Conservation (phyloP, 2,113 vertebrate species). For the Rhinolophus ferrumequinum region DNA sequence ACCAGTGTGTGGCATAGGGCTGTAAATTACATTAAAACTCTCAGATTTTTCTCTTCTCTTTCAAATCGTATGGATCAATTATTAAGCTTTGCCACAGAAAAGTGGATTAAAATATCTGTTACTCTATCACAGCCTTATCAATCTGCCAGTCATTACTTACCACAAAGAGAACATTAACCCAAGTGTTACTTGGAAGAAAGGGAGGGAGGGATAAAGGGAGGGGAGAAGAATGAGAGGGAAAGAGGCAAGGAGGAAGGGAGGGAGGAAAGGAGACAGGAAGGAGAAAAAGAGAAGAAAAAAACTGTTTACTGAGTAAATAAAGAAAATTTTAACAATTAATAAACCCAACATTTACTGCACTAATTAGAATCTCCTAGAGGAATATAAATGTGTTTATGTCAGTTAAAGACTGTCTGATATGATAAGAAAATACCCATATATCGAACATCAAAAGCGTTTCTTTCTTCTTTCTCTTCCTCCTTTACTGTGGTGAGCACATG, state of each 20-base stretch:
- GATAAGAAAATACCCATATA: constrained; percentile 84
- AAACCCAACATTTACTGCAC: constrained; percentile 83
- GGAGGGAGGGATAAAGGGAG: background rate
- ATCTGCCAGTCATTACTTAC: constrained; percentile 73
- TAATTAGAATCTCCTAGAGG: constrained; percentile 86
- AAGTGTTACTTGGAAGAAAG: constrained; percentile 70
- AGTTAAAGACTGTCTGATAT: constrained; percentile 82
- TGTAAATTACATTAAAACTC: constrained; percentile 81
- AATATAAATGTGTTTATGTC: constrained; percentile 79
- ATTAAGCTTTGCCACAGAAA: constrained; percentile 73
- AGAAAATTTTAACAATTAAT: constrained; percentile 84
- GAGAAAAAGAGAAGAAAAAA: background rate
- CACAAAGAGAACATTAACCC: constrained; percentile 76
- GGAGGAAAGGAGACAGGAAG: background rate
- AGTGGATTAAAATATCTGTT: constrained; percentile 66
- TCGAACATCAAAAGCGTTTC: constrained; percentile 85
- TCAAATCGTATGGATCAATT: constrained; percentile 53
- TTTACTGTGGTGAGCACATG: constrained; percentile 74
- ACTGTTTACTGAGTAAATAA: constrained; percentile 81
- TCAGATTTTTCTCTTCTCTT: constrained; percentile 66
- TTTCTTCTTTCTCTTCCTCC: constrained; percentile 82
- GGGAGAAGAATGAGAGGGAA: background rate
- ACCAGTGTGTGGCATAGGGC: constrained; percentile 71
- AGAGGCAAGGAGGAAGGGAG: background rate
- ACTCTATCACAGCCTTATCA: constrained; percentile 78